A percentile compares a stretch with the other conserved stretches of the same genome.
These are phyloP conservation scores for Diogma glabrata DNA, from an alignment of 2,888 invertebrate species.

Conservation along the genomic window DNA sequence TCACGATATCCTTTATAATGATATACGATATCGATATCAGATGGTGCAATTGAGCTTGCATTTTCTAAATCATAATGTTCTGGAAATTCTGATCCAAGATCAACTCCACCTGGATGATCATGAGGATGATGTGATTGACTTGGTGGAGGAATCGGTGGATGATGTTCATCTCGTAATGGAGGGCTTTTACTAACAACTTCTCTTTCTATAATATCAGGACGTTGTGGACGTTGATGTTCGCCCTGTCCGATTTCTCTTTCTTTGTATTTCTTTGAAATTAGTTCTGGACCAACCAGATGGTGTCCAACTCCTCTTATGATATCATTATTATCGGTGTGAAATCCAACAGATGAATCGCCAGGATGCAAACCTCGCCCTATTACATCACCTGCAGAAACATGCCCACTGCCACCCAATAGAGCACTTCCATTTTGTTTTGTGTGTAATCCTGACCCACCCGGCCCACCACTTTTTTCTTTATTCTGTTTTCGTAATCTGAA, in stretches of 20 bases:
- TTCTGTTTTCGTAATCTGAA: constrained; percentile 79
- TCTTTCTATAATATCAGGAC: constrained; percentile 88
- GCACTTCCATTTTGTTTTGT: constrained; percentile 64
- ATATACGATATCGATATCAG: constrained; percentile 92
- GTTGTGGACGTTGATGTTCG: constrained; percentile 65
- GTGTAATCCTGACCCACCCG: constrained; percentile 57
- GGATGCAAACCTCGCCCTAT: constrained; percentile 56
- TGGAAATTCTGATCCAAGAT: constrained; percentile 67
- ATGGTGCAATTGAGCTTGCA: constrained; percentile 94
- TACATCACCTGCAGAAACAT: constrained; percentile 56
- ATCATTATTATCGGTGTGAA: constrained; percentile 61
- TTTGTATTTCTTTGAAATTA: constrained; percentile 80
- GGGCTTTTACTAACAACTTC: constrained; percentile 79
- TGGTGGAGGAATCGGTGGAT: constrained; percentile 63
- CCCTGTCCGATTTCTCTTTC: constrained; percentile 66
- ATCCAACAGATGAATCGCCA: constrained; percentile 55
- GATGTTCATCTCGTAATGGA: constrained; percentile 65
- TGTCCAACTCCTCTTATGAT: constrained; percentile 63
- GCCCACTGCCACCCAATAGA: constrained; percentile 55
- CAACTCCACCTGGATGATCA: constrained; percentile 61
- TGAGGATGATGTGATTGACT: constrained; percentile 59
- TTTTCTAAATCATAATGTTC: constrained; percentile 96
- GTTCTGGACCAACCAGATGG: constrained; percentile 73
- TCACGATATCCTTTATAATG: constrained; percentile 93
- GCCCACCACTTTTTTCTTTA: constrained; percentile 66